These are phyloP conservation scores for Sericinus montela DNA, from an alignment of 2,888 invertebrate genomes.

Conservation along the genomic window DNA sequence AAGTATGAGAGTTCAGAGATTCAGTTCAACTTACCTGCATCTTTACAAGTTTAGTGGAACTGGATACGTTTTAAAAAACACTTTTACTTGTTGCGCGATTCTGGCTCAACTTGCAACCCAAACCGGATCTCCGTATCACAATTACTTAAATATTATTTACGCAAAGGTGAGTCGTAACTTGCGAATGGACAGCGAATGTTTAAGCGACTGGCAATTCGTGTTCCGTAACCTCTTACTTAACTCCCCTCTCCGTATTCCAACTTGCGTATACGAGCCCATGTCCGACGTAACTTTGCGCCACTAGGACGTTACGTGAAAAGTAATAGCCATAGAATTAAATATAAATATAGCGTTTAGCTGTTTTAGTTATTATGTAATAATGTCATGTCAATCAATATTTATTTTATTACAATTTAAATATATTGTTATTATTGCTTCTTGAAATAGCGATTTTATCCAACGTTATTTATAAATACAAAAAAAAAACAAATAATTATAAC, in stretches of 20 bases:
- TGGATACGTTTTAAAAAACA: background rate
- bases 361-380: too few relatives aligned
- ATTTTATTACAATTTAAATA: too few relatives aligned
- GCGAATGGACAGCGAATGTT: constrained; percentile 37
- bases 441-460: too few relatives aligned
- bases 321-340: constrained; percentile 1
- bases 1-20: too few relatives aligned
- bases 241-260: constrained; percentile 32
- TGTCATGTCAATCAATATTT: too few relatives aligned
- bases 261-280: constrained; percentile 14
- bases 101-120: background rate
- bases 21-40: constrained; percentile 10
- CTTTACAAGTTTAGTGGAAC: background rate
- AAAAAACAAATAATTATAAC: too few relatives aligned
- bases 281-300: constrained; percentile 1
- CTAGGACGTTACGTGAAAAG: constrained; percentile 12
- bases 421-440: too few relatives aligned
- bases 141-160: background rate
- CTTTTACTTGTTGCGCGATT: background rate
- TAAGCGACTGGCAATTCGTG: constrained; percentile 34
- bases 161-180: constrained; percentile 23
- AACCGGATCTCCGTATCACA: background rate
- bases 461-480: too few relatives aligned
- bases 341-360: background rate
- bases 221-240: constrained; percentile 77